phyloP scores from a whole-genome alignment of 1,140 invertebrate species.

The Apolygus lucorum region DNA sequence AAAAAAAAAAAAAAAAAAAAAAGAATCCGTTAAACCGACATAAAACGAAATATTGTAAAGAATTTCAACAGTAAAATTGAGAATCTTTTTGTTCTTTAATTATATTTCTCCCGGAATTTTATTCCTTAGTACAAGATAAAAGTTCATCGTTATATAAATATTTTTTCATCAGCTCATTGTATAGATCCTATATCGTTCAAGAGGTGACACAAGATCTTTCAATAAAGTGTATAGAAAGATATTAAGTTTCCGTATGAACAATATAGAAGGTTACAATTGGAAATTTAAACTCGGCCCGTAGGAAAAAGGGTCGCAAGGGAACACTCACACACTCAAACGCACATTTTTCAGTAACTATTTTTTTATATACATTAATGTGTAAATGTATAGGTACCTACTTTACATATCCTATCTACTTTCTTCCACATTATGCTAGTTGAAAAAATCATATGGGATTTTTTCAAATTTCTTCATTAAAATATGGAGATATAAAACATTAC shows the following conservation, averaged over 20 bases:
- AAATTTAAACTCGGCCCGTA: conserved; percentile 6
- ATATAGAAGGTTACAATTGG: conserved; percentile 5
- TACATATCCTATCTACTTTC: not conserved
- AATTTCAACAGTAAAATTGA: no score
- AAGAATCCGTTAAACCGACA: no score
- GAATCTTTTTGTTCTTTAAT: not conserved
- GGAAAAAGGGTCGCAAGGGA: conserved; percentile 3
- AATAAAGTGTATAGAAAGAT: not conserved
- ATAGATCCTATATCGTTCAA: conserved; percentile 3
- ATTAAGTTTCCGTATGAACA: not conserved
- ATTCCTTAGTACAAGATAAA: not conserved
- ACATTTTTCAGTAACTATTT: conserved; percentile 4
- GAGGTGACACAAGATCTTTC: not conserved
- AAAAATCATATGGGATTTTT: conserved; percentile 5
- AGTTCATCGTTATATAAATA: not conserved
- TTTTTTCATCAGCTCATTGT: not conserved
- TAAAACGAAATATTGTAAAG: no score
- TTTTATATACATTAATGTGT: not conserved
- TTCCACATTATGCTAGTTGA: not conserved
- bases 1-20: conserved; percentile 23
- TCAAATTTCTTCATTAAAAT: not conserved
- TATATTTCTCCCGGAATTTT: not conserved
- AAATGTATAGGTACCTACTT: not conserved
- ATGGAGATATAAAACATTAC: conserved; percentile 20
- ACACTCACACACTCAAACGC: not conserved